Base-by-base conservation (phyloP, 2,797 vertebrate species). In the Sparus aurata region DNA sequence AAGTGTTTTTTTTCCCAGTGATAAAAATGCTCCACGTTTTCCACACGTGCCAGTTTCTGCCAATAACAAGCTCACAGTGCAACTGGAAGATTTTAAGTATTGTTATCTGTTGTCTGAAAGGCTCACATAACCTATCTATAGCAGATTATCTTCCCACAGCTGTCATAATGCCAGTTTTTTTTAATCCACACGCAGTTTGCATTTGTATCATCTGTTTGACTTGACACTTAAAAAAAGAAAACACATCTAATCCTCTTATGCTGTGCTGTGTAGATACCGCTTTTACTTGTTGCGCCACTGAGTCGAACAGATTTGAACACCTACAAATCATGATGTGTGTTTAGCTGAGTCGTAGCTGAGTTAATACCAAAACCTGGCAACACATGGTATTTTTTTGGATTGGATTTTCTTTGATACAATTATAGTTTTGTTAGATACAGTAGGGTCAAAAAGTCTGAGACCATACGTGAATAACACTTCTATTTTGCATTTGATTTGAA, bases 201-300 rank as follows among this genome's bases (percentile, higher is more conserved):
- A 53, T 73, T 76, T 61, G 47, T 57, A 58, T 68, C 54, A 69
- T 18, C 18, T 67, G 16, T 12, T 58, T 59, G 15, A 69, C 60
- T 50, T 55, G 13, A 47, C 15, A 50, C 13, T 17, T 7, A 23
- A 2, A 54, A 7, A 53, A 22, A 5, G 54, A 8, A 34, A 50
- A 55, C 20, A 11, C 3, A 54, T 9, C 12, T 18, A 25, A 60
- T 84, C 47, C 16, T 49, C 41, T 53, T 5, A 66, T 59, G 45
- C 61, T 27, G 10, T 18, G 45, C 61, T 12, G 5, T 25, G 15
- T 20, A 15, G 45, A 45, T 30, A 50, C 22, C 30, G 38, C 12
- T 66, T 53, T 43, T 5, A 30, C 11, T 38, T 75, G 30, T 50
- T 75, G 58, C 41, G 18, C 15, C 3, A 3, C 25, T 22, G 34